These are phyloP conservation scores for Hydrochoerus hydrochaeris DNA, from an alignment of 2,113 vertebrate species.

Conservation along the genomic window DNA sequence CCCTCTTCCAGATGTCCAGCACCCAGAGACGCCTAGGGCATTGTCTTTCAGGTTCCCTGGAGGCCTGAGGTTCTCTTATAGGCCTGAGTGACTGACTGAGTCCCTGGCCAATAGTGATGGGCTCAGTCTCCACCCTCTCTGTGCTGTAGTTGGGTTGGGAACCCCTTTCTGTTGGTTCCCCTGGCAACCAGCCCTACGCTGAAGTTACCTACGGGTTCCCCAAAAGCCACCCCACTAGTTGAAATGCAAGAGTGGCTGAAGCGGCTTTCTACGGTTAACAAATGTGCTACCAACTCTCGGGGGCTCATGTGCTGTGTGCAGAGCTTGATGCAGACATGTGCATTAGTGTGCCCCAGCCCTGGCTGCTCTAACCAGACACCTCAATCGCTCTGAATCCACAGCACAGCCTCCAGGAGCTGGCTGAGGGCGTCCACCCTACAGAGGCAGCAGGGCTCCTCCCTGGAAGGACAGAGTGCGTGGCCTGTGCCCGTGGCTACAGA, in stretches of 20 bases:
- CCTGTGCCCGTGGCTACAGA: not conserved
- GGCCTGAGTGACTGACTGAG: not conserved
- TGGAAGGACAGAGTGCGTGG: not conserved
- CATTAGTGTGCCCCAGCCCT: too few relatives aligned
- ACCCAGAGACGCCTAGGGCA: not conserved
- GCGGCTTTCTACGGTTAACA: not conserved
- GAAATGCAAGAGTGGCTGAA: not conserved
- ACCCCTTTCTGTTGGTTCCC: not conserved
- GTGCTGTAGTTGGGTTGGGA: not conserved
- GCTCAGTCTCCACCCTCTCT: not conserved
- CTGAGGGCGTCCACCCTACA: not conserved
- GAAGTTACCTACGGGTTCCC: not conserved
- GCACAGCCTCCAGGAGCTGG: not conserved
- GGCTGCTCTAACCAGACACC: not conserved
- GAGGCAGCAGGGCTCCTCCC: not conserved
- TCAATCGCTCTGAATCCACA: not conserved
- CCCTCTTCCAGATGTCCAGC: not conserved
- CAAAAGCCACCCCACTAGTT: not conserved
- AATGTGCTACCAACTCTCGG: rapidly evolving
- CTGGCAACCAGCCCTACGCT: not conserved
- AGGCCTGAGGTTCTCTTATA: not conserved
- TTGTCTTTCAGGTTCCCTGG: not conserved
- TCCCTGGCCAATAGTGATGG: not conserved
- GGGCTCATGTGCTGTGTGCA: not conserved
- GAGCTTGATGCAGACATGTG: not conserved